phyloP scores from a whole-genome alignment of 2,797 vertebrate species.

The Lacerta bilineata region DNA sequence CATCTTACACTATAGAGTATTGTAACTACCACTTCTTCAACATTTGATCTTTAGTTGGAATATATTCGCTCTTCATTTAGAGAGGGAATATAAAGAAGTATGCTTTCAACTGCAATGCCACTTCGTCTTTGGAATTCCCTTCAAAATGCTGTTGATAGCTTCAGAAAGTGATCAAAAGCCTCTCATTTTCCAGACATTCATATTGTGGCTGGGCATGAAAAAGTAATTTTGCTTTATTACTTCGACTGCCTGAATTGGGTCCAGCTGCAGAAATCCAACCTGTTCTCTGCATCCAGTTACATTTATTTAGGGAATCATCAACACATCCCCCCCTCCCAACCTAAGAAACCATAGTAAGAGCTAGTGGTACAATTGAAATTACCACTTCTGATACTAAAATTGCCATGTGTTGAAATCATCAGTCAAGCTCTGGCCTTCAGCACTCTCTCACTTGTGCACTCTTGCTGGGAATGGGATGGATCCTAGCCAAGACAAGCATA shows the following conservation, averaged over 20 bases:
- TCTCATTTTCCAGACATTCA: background rate
- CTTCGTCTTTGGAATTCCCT: background rate
- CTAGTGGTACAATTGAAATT: background rate
- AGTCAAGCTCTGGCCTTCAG: background rate
- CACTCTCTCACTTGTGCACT: background rate
- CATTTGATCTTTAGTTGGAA: background rate
- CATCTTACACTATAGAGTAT: slow-evolving; percentile 52
- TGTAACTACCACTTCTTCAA: background rate
- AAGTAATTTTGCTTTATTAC: background rate
- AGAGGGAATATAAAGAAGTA: background rate
- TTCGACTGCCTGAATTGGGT: background rate
- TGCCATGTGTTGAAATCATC: background rate
- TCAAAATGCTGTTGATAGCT: background rate
- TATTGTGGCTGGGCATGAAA: background rate
- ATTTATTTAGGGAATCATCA: background rate
- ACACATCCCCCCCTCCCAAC: background rate
- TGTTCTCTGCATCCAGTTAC: background rate
- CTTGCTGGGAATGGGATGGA: background rate
- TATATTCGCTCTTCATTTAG: background rate
- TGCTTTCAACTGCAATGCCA: background rate
- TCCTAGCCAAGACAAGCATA: background rate
- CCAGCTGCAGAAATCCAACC: background rate
- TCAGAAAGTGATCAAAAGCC: background rate
- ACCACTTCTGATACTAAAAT: background rate
- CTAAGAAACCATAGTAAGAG: background rate